Evolutionary conservation across 2,888 invertebrate species (phyloP).

Genomic region (Mimachlamys varia): DNA sequence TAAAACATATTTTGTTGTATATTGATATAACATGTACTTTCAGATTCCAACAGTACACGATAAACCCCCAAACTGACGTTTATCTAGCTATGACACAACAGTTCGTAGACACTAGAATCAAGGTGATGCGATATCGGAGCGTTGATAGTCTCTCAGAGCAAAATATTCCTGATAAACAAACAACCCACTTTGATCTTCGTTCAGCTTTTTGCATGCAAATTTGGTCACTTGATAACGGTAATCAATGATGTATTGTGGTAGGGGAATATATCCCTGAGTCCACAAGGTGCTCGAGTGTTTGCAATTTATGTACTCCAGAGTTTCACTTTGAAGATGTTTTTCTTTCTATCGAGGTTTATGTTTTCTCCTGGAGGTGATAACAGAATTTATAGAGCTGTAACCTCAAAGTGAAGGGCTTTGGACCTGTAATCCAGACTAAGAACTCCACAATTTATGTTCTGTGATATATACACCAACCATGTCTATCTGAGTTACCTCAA

Average conservation of each 20-base stretch:
- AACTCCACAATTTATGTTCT: constrained; percentile 27
- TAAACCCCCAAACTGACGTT: background rate
- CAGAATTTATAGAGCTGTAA: constrained; percentile 31
- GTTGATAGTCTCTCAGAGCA: background rate
- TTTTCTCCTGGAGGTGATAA: constrained; percentile 31
- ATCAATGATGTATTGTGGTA: background rate
- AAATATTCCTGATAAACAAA: background rate
- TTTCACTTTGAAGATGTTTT: constrained; percentile 26
- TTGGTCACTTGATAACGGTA: constrained; percentile 8
- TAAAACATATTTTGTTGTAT: background rate
- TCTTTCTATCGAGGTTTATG: constrained; percentile 8
- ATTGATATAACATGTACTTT: background rate
- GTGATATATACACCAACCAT: constrained; percentile 22
- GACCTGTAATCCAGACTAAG: constrained; percentile 25
- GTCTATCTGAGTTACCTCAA: constrained; percentile 1
- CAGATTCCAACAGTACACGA: background rate
- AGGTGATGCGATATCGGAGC: background rate
- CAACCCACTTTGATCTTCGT: background rate
- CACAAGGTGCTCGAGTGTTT: constrained; percentile 7
- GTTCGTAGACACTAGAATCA: background rate
- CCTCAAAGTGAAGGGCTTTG: background rate
- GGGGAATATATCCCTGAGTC: background rate
- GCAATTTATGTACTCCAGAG: constrained; percentile 1
- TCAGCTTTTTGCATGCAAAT: background rate
- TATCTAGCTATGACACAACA: background rate